Evolutionary conservation across 2,888 invertebrate genomes (phyloP), one percentile per base, ranked within the genome.

Genomic region (Cantharis nigra): DNA sequence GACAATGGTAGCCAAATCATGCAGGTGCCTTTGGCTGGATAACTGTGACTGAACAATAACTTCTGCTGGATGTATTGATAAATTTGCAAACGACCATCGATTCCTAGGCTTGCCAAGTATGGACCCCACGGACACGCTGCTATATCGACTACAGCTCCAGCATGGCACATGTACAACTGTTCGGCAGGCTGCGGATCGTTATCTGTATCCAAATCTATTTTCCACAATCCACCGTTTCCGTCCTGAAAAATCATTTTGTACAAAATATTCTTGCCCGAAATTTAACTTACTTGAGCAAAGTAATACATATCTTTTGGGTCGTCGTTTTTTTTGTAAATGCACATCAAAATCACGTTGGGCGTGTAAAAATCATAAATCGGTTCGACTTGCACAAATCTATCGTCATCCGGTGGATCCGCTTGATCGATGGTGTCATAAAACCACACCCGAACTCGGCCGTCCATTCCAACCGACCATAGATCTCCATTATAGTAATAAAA

Each of bases 341-440:
- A 89, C 88, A 91, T 90, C 28, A 93, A 88, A 85, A 90, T 89
- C 0, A 85, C 81, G 49, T 84, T 83, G 20, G 83, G 87, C n/a
- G 82, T 93, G 81, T 91, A 91, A 83, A 96, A 93, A 87, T 97
- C 97, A 83, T 95, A 95, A 74, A 95, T 94, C 1, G 97, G 97
- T 86, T 97, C 96, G 75, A 97, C 82, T 88, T 96, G 94, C 23
- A 97, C 92, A 78, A 92, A 93, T 7, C 93, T 92, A 82, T 95
- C 93, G 7, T 95, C 94, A 82, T 96, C 96, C 0, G 94, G 92
- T 0, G 94, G 94, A 87, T 97, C 95, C 0, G 97, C 95, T 79
- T 94, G 92, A 82, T 97, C 96, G n/a, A 97, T 95, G 0, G 94
- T 94, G 82, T 96, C 96, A 91, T 97, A 97, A 88, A 95, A 96